Base-by-base conservation (phyloP, 1,140 invertebrate species). In the Drosophila suzukii region DNA sequence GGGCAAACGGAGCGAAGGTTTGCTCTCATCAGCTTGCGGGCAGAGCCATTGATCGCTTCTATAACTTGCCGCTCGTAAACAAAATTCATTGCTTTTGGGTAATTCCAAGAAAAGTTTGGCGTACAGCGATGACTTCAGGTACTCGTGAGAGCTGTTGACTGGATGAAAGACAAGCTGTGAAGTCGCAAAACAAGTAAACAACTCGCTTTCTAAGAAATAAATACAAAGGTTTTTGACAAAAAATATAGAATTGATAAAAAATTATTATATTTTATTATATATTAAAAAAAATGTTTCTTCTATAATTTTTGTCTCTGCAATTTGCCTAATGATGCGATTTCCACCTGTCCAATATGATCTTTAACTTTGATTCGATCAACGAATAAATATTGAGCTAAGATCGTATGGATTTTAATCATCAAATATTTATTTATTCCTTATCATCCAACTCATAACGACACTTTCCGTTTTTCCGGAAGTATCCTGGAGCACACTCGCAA, bases 401-500 rank as follows among this genome's bases (percentile, higher is more conserved):
- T 32, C 30, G 30, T 32, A 6, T 1, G 6, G 30, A 7, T 7
- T 6, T 32, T 1, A 32, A 30, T 5, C 30, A 30, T 30, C 32
- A 6, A 8, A 12, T 12, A 12, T 46, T 50, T 34, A 17, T 6
- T 34, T 51, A 15, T 10, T 24, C 3, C 24, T 47, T 0, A 15
- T n/a, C 5, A 46, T 46, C 17, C n/a, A 10, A 6, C 2, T 11
- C 17, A 11, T 4, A 8, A 17, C 13, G 24, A 7, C 47, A 49
- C 47, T 51, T 67, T 8, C 61, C 57, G 17, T 62, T 43, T 5
- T 38, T 17, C 4, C 59, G 58, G 6, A 56, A 41, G 58, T 71
- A 91, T 11, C 92, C 90, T 0, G 78, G 56, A 12, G 91, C 86
- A 75, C 94, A 94, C 12, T 90, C 74, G 66, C 95, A 95, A 0